phyloP scores from a whole-genome alignment of 2,113 vertebrate species.

The Tetraodon nigroviridis region DNA sequence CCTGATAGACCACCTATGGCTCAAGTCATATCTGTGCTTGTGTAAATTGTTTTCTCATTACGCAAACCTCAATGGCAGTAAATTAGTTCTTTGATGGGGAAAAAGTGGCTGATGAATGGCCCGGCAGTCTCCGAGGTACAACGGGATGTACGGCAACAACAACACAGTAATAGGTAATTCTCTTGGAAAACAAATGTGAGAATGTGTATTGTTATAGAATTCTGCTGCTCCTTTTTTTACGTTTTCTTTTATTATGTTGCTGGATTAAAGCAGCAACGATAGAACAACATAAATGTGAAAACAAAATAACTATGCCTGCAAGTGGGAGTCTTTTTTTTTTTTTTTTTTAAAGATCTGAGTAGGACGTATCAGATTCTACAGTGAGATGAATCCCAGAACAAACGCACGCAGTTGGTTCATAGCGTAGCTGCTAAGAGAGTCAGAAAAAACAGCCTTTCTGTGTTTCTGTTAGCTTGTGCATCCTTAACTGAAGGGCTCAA shows the following conservation, averaged over 20 bases:
- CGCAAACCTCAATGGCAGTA: conserved; percentile 37
- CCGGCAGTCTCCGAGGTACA: conserved; percentile 3
- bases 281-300: not conserved
- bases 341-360: conserved; percentile 2
- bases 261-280: not conserved
- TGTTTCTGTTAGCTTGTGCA: conserved; percentile 25
- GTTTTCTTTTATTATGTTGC: not conserved
- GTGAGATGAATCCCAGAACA: not conserved
- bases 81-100: conserved; percentile 35
- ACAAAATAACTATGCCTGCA: too few species aligned
- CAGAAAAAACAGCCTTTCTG: conserved; percentile 10
- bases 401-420: not conserved
- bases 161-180: not conserved
- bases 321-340: not conserved
- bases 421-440: too few species aligned
- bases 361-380: not conserved
- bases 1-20: conserved; percentile 43
- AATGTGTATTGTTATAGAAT: not conserved
- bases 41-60: conserved; percentile 47
- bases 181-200: not conserved
- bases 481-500: conserved; percentile 16
- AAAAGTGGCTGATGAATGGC: conserved; percentile 19
- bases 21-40: conserved; percentile 34
- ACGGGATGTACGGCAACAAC: not conserved
- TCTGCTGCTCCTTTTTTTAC: not conserved